A percentile compares a stretch with the other conserved stretches of the same genome.
Evolutionary conservation across 2,888 invertebrate genomes (phyloP).

Genomic region (Piscicola geometra): DNA sequence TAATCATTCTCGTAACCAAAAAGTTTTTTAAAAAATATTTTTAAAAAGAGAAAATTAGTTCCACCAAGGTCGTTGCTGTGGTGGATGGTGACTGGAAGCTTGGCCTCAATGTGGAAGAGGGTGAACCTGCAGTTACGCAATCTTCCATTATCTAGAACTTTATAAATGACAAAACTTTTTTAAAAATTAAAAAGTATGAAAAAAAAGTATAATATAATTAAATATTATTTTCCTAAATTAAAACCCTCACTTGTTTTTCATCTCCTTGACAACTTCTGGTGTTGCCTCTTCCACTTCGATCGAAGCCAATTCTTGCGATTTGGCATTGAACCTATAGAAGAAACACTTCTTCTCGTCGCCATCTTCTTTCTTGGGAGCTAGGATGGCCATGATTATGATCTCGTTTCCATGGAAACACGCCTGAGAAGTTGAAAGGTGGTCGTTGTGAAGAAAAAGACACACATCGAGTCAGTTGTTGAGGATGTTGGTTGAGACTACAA

Average conservation of each 20-base stretch:
- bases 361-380: not conserved
- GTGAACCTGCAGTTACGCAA: not conserved
- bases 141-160: not conserved
- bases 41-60: not conserved
- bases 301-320: not conserved
- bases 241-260: not conserved
- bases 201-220: not conserved
- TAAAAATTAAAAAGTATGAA: not conserved
- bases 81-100: constrained; percentile 8
- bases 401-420: not conserved
- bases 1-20: no score
- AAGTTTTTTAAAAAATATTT: constrained; percentile 5
- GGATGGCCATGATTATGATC: not conserved
- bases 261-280: not conserved
- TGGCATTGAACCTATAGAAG: not conserved
- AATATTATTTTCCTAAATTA: not conserved
- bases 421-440: constrained; percentile 9
- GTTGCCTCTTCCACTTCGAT: not conserved
- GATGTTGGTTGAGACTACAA: no score
- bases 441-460: not conserved
- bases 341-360: not conserved
- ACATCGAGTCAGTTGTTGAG: not conserved
- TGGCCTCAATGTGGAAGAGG: constrained; percentile 13
- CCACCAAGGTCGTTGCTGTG: constrained; percentile 15
- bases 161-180: not conserved